Percentiles rank a stretch among this genome's conserved stretches.
phyloP scores from a whole-genome alignment of 2,888 invertebrate genomes.

The Yponomeuta malinellus region DNA sequence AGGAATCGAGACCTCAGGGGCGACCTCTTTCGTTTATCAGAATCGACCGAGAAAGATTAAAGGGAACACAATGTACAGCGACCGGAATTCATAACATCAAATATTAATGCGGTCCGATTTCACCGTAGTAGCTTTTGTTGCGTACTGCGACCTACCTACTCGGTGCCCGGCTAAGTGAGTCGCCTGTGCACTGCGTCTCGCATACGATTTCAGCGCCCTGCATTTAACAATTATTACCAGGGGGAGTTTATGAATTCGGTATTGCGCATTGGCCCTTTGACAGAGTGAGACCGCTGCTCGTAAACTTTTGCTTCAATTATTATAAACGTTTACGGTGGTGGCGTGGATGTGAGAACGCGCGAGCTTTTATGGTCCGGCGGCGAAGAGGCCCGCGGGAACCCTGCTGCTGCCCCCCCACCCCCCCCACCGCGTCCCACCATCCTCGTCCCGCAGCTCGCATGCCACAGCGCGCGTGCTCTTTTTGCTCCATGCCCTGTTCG shows the following conservation, averaged over 20 bases:
- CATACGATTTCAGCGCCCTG: neutral
- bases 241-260: constrained; percentile 14
- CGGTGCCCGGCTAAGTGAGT: neutral
- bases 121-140: neutral
- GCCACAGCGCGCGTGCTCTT: constrained; percentile 40
- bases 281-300: constrained; percentile 51
- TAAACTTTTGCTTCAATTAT: constrained; percentile 69
- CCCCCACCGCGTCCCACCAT: neutral
- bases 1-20: constrained; percentile 9
- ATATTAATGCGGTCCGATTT: constrained; percentile 15
- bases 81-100: constrained; percentile 16
- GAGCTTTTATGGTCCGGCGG: constrained; percentile 50
- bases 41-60: constrained; percentile 42
- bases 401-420: constrained; percentile 20
- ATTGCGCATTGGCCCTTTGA: constrained; percentile 50
- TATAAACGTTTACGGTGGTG: constrained; percentile 61
- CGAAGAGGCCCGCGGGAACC: constrained; percentile 40
- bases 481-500: constrained; percentile 35
- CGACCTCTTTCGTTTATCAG: constrained; percentile 30
- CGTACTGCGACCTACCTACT: neutral
- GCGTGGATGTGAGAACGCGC: constrained; percentile 58
- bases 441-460: constrained; percentile 27
- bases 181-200: neutral
- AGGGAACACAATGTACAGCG: constrained; percentile 15
- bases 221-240: constrained; percentile 6